Conservation (phyloP, 2,797 vertebrate species). For the Xiphorhynchus erythropygius region DNA sequence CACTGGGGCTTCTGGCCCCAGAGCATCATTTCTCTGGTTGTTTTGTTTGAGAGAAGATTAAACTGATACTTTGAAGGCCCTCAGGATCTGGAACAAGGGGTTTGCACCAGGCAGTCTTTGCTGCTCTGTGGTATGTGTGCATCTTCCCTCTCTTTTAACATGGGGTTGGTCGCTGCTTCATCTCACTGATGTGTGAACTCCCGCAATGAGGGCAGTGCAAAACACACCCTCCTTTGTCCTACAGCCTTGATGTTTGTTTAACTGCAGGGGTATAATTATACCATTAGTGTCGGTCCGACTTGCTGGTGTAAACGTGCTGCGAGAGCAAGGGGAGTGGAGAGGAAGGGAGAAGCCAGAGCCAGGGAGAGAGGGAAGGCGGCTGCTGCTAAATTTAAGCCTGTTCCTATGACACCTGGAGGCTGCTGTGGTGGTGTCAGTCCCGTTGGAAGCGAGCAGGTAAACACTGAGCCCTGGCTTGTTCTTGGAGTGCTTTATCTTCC, state of each 20-base stretch:
- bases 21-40: background rate
- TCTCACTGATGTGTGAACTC: background rate
- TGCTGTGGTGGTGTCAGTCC: slow-evolving; percentile 17
- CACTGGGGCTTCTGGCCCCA: background rate
- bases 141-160: background rate
- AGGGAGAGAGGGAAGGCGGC: background rate
- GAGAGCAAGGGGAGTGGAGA: background rate
- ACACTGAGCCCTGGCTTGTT: background rate
- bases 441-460: slow-evolving; percentile 25
- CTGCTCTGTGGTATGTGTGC: background rate
- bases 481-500: background rate
- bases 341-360: background rate
- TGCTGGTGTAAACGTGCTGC: background rate
- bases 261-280: slow-evolving; percentile 10
- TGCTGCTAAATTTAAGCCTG: slow-evolving; percentile 24
- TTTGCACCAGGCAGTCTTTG: background rate
- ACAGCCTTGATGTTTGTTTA: background rate
- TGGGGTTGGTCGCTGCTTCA: background rate
- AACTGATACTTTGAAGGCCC: background rate
- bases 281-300: background rate
- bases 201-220: background rate
- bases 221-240: background rate
- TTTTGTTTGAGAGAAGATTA: background rate
- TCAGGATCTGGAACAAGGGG: fast-evolving
- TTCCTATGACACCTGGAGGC: slow-evolving; percentile 35